phyloP scores from a whole-genome alignment of 1,140 invertebrate species.

The Anoplolepis gracilipes region DNA sequence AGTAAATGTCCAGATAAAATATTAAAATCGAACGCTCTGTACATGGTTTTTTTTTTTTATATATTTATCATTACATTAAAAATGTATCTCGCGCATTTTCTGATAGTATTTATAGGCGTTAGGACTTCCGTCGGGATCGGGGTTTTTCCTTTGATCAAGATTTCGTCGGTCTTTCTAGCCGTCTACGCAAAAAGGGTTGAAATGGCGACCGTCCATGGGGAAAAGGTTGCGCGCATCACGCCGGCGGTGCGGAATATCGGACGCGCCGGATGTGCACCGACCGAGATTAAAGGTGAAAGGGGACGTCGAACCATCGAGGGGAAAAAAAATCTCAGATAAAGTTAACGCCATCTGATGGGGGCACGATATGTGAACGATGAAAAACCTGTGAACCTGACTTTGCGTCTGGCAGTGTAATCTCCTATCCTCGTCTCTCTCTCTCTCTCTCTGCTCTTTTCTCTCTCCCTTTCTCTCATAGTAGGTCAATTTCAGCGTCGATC shows the following conservation, averaged over 20 bases:
- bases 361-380: constrained; percentile 52
- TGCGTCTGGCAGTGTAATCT: constrained; percentile 40
- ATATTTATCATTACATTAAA: background rate
- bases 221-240: constrained; percentile 58
- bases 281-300: constrained; percentile 62
- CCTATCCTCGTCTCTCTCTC: background rate
- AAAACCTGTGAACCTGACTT: constrained; percentile 58
- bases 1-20: background rate
- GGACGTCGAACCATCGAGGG: constrained; percentile 43
- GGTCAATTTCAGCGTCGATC: constrained; percentile 32
- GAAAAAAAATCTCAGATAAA: constrained; percentile 58
- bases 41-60: background rate
- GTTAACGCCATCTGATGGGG: constrained; percentile 50
- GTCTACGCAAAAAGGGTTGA: constrained; percentile 59
- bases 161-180: constrained; percentile 50
- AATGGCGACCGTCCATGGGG: constrained; percentile 52
- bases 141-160: constrained; percentile 58
- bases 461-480: background rate
- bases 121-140: constrained; percentile 32
- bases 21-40: background rate
- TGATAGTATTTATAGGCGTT: constrained; percentile 16
- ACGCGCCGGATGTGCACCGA: constrained; percentile 56
- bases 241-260: constrained; percentile 54
- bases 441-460: background rate
- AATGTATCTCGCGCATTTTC: constrained; percentile 1